Evolutionary conservation across 2,113 vertebrate species (phyloP).

Genomic region (Sprattus sprattus): DNA sequence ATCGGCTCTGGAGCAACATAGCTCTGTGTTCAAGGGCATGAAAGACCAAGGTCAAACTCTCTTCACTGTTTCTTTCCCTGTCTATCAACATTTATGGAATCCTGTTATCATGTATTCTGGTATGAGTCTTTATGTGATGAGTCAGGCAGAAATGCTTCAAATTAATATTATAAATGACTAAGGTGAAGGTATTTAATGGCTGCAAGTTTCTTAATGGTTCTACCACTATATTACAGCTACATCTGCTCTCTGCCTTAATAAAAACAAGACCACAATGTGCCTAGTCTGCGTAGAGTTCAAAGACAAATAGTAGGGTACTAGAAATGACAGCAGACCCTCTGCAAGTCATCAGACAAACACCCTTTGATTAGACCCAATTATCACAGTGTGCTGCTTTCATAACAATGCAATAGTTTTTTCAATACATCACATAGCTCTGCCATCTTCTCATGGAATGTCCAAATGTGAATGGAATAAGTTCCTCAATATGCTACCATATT

Average conservation of each 20-base stretch:
- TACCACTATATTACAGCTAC: too few species aligned
- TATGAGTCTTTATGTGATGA: not conserved
- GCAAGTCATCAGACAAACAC: conserved; percentile 17
- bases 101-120: not conserved
- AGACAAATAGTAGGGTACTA: not conserved
- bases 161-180: not conserved
- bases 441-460: not conserved
- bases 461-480: not conserved
- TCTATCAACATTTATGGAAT: not conserved
- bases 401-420: too few species aligned
- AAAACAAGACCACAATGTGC: too few species aligned
- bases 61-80: too few species aligned
- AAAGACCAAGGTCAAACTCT: not conserved
- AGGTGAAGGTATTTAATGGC: too few species aligned
- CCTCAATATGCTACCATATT: not conserved
- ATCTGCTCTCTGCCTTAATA: too few species aligned
- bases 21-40: conserved; percentile 2
- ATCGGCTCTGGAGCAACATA: not conserved
- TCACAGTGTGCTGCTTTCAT: not conserved
- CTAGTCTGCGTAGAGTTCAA: too few species aligned
- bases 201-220: too few species aligned
- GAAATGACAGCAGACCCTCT: conserved; percentile 6
- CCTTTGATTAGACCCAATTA: not conserved
- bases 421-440: too few species aligned
- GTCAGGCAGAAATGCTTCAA: not conserved